These are phyloP conservation scores for Drosophila miranda DNA, from an alignment of 1,140 invertebrate genomes.

Conservation along the genomic window DNA sequence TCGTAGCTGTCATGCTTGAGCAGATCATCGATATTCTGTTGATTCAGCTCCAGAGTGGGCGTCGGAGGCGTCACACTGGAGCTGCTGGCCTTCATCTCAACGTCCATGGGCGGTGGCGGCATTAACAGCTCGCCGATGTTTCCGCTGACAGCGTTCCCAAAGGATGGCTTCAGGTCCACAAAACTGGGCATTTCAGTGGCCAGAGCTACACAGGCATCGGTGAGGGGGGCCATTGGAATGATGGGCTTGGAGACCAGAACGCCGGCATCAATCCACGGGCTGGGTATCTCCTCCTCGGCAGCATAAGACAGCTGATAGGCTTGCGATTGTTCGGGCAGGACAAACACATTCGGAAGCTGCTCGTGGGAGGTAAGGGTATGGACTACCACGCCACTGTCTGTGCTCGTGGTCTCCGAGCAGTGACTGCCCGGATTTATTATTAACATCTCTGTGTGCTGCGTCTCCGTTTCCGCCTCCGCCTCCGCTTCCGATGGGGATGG, in stretches of 20 bases:
- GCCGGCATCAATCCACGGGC: constrained; percentile 88
- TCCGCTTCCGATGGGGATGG: constrained; percentile 9
- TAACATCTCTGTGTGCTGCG: constrained; percentile 40
- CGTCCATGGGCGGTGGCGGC: constrained; percentile 35
- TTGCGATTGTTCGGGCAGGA: constrained; percentile 83
- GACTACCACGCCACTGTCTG: constrained; percentile 60
- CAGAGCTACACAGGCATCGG: constrained; percentile 83
- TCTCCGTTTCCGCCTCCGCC: constrained; percentile 11
- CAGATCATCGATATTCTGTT: constrained; percentile 72
- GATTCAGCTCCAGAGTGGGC: constrained; percentile 62
- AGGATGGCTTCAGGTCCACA: constrained; percentile 83
- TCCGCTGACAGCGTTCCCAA: constrained; percentile 55
- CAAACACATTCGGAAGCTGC: constrained; percentile 51
- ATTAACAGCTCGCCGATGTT: constrained; percentile 35
- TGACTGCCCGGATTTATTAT: constrained; percentile 52
- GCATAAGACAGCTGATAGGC: constrained; percentile 88
- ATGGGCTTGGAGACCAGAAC: constrained; percentile 83
- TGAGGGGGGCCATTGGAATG: constrained; percentile 71
- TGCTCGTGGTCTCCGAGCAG: constrained; percentile 57
- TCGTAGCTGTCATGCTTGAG: constrained; percentile 71
- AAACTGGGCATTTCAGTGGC: constrained; percentile 89
- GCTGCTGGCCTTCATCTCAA: constrained; percentile 30
- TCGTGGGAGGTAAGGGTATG: constrained; percentile 25
- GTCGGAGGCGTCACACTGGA: constrained; percentile 7
- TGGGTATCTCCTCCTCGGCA: constrained; percentile 88